These are phyloP conservation scores for Andricus quercusramuli DNA, from an alignment of 2,888 invertebrate genomes.

Conservation along the genomic window DNA sequence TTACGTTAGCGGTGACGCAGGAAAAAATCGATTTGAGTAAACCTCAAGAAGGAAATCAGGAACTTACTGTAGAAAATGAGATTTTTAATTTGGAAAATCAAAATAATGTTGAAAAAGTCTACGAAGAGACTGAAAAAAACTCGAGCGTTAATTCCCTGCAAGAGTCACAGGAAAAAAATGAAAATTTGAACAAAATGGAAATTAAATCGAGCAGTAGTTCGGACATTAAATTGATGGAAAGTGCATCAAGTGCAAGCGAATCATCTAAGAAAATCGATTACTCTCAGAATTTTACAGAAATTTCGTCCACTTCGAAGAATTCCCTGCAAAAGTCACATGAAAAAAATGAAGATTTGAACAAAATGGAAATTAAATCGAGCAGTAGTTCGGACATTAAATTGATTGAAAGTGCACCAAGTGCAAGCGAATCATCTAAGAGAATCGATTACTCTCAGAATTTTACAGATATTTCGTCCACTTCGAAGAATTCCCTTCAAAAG, in stretches of 20 bases:
- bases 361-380: not conserved
- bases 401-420: not conserved
- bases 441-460: constrained; percentile 17
- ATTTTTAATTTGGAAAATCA: not conserved
- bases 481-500: not conserved
- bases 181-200: not conserved
- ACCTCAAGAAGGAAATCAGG: not conserved
- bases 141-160: not conserved
- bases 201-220: not conserved
- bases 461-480: not conserved
- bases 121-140: not conserved
- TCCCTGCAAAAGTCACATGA: not conserved
- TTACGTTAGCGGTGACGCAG: not conserved
- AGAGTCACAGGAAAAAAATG: not conserved
- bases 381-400: not conserved
- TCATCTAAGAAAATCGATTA: not conserved
- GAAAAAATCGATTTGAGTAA: not conserved
- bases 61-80: not conserved
- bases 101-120: not conserved
- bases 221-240: not conserved
- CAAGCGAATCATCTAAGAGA: not conserved
- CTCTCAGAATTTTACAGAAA: constrained; percentile 20
- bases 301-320: not conserved
- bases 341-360: not conserved
- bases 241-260: not conserved